Conservation (phyloP, 1,140 invertebrate genomes). For the Metopolophium dirhodum region DNA sequence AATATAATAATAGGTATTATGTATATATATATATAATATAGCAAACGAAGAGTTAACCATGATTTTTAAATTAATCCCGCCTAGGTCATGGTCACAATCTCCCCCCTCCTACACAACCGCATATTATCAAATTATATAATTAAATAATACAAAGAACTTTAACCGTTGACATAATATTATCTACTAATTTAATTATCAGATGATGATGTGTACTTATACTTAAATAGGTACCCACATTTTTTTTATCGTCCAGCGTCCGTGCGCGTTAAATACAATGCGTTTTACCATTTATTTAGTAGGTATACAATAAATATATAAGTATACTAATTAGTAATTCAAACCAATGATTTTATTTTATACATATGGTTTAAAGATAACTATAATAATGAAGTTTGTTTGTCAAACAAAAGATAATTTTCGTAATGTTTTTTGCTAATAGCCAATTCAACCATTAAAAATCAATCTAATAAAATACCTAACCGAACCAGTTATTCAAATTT, state of each 20-base stretch:
- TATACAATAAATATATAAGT: neutral
- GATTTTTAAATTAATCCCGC: neutral
- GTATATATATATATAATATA: neutral
- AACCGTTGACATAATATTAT: neutral
- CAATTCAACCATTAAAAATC: neutral
- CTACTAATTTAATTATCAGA: neutral
- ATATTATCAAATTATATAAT: neutral
- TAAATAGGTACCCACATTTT: neutral
- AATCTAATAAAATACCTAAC: neutral
- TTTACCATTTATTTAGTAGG: neutral
- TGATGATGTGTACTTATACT: neutral
- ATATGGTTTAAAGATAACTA: neutral
- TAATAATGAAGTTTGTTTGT: neutral
- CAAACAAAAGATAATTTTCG: neutral
- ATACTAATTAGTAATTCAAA: neutral
- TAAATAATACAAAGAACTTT: neutral
- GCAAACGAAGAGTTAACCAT: neutral
- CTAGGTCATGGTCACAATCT: neutral
- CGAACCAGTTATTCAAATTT: conserved; percentile 30
- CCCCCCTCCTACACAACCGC: neutral
- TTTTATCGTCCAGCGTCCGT: neutral
- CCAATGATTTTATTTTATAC: neutral
- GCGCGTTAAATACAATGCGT: neutral
- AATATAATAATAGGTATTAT: too few species aligned
- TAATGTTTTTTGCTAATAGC: neutral